Evolutionary conservation across 2,888 invertebrate genomes (phyloP).

Genomic region (Criorhina ranunculi): DNA sequence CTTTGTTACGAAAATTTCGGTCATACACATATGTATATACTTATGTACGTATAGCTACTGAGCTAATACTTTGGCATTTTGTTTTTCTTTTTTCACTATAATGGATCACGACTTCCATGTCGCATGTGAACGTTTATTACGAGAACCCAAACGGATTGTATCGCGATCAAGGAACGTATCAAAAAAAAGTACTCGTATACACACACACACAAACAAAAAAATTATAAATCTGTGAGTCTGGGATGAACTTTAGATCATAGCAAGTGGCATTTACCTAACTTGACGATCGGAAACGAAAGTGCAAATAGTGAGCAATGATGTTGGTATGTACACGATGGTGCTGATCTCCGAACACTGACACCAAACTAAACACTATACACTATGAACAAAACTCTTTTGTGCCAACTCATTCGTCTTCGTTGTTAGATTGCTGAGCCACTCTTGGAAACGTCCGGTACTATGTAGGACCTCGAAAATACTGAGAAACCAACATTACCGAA

Average conservation of each 20-base stretch:
- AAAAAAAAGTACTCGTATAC: constrained; percentile 32
- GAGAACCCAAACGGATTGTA: constrained; percentile 49
- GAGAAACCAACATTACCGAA: constrained; percentile 52
- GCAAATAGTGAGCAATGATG: constrained; percentile 66
- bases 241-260: constrained; percentile 73
- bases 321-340: constrained; percentile 54
- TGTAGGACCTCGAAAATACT: constrained; percentile 64
- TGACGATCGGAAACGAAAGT: constrained; percentile 67
- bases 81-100: constrained; percentile 65
- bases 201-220: constrained; percentile 32
- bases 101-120: constrained; percentile 75
- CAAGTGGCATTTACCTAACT: constrained; percentile 75
- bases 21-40: constrained; percentile 40
- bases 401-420: constrained; percentile 53
- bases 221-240: constrained; percentile 36
- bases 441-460: constrained; percentile 55
- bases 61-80: constrained; percentile 75
- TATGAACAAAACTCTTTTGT: constrained; percentile 11
- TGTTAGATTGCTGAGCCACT: not conserved
- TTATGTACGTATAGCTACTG: no score
- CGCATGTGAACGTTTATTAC: constrained; percentile 51
- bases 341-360: constrained; percentile 33
- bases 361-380: constrained; percentile 19
- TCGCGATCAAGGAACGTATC: constrained; percentile 24
- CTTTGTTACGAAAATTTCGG: constrained; percentile 61